Conservation (phyloP, 2,888 invertebrate genomes). For the Acronicta leporina region DNA sequence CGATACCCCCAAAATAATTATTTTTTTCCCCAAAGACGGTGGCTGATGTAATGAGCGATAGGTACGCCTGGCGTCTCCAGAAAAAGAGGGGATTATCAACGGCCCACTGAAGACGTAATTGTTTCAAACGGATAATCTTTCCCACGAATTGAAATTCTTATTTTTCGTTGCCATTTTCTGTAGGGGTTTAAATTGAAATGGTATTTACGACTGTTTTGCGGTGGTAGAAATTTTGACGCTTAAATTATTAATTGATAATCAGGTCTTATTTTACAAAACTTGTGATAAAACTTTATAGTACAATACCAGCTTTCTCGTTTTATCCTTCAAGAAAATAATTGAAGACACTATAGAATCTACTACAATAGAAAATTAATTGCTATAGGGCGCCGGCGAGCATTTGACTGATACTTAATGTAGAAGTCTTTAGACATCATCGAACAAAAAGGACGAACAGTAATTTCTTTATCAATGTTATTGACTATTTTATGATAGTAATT, state of each 20-base stretch:
- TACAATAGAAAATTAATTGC: too few species aligned
- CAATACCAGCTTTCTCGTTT: too few species aligned
- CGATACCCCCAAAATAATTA: conserved; percentile 58
- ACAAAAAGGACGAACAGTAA: too few species aligned
- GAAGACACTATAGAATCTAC: too few species aligned
- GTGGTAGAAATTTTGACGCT: background rate
- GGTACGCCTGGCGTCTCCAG: conserved; percentile 35
- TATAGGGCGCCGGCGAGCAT: too few species aligned
- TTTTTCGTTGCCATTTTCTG: conserved; percentile 35
- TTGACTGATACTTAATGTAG: too few species aligned
- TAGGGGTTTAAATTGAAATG: conserved; percentile 8
- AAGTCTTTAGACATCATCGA: too few species aligned
- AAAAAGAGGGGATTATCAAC: conserved; percentile 51
- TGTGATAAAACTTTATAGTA: too few species aligned
- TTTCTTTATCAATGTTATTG: too few species aligned
- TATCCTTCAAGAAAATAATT: too few species aligned
- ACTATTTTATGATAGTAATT: too few species aligned
- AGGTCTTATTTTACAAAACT: too few species aligned
- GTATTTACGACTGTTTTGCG: conserved; percentile 4
- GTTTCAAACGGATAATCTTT: conserved; percentile 59
- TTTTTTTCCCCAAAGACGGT: conserved; percentile 50
- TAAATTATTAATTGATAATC: background rate
- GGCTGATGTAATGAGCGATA: conserved; percentile 51
- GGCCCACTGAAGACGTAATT: conserved; percentile 55
- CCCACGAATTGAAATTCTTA: conserved; percentile 47